phyloP scores from a whole-genome alignment of 2,113 vertebrate species.

The Patagioenas fasciata region DNA sequence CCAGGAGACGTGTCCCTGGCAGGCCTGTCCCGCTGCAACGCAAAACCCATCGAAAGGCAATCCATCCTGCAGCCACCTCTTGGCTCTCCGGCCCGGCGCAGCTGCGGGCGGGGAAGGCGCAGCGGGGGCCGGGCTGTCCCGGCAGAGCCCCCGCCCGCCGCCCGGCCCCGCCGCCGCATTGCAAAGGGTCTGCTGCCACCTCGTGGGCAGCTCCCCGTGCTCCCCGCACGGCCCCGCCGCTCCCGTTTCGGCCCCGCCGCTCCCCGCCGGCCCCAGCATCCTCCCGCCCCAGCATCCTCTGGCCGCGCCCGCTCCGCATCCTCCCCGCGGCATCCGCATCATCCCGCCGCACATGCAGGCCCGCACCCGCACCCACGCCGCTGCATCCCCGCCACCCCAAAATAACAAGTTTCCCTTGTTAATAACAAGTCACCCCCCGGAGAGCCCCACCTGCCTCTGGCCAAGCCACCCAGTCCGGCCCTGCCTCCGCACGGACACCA shows the following conservation, averaged over 20 bases:
- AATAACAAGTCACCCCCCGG: no score
- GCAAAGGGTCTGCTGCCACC: conserved; percentile 76
- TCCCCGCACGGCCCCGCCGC: neutral
- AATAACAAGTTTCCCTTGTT: neutral
- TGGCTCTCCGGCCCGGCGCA: neutral
- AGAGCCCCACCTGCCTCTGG: neutral
- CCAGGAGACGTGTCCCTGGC: neutral
- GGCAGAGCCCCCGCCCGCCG: neutral
- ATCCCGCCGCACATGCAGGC: neutral
- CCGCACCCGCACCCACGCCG: neutral
- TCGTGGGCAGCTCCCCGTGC: conserved; percentile 54
- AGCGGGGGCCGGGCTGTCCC: neutral
- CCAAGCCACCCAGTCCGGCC: neutral
- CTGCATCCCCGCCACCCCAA: neutral
- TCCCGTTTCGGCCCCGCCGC: neutral
- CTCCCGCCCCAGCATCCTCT: neutral
- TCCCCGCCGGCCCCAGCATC: neutral
- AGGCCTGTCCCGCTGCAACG: neutral
- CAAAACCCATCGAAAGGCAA: rapidly evolving
- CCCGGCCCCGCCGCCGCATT: neutral
- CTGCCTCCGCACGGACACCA: rapidly evolving
- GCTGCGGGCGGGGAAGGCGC: neutral
- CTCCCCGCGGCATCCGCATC: rapidly evolving
- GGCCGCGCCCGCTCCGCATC: neutral
- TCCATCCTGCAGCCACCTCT: neutral